Conservation (phyloP, 2,888 invertebrate species). For the Xanthorhoe designata region DNA sequence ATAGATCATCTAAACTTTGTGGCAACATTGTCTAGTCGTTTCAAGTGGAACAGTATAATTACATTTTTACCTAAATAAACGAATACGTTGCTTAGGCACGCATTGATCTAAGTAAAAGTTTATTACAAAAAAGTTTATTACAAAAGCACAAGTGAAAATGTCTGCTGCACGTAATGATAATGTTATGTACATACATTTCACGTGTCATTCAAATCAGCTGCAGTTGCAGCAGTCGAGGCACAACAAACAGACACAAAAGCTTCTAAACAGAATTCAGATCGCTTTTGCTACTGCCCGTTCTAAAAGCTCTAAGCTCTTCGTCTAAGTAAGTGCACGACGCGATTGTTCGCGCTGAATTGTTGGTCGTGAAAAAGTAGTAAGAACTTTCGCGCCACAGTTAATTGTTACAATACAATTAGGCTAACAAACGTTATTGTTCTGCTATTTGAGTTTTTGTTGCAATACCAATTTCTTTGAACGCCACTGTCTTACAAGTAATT, state of each 20-base stretch:
- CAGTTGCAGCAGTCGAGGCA: too few relatives aligned
- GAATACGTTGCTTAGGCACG: too few relatives aligned
- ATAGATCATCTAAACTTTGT: slow-evolving; percentile 9
- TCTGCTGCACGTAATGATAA: too few relatives aligned
- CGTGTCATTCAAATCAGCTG: too few relatives aligned
- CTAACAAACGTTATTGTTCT: slow-evolving; percentile 56
- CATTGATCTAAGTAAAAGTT: too few relatives aligned
- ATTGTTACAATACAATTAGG: slow-evolving; percentile 48
- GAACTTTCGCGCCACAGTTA: slow-evolving; percentile 71
- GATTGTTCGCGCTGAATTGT: slow-evolving; percentile 67
- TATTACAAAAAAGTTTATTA: too few relatives aligned
- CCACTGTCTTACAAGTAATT: neutral
- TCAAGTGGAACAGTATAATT: neutral
- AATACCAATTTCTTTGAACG: slow-evolving; percentile 34
- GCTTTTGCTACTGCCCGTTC: slow-evolving; percentile 21
- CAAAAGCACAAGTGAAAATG: too few relatives aligned
- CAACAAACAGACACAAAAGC: too few relatives aligned
- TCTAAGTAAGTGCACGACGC: slow-evolving; percentile 48
- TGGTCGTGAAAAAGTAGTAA: slow-evolving; percentile 56
- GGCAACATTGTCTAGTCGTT: neutral
- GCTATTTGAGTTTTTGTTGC: slow-evolving; percentile 59
- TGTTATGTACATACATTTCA: too few relatives aligned
- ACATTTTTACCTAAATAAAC: too few relatives aligned
- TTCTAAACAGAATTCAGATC: too few relatives aligned
- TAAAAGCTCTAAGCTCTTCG: slow-evolving; percentile 41